Base-by-base conservation (phyloP, 2,797 vertebrate genomes). In the Thamnophis elegans region DNA sequence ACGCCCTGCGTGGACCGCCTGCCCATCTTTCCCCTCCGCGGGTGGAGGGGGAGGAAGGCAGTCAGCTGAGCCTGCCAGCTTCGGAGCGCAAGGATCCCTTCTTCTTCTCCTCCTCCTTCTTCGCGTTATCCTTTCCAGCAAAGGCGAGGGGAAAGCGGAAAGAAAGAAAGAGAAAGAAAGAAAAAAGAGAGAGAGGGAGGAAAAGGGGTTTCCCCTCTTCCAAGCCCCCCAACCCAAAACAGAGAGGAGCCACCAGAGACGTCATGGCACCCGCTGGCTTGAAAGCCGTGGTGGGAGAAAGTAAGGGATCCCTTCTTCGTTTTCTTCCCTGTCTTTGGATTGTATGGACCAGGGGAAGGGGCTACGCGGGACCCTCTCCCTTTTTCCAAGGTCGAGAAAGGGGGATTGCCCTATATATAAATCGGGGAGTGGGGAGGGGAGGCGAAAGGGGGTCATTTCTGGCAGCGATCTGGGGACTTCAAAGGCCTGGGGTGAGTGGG, bases 201-300 rank as follows among this genome's bases (percentile, higher is more conserved):
- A 26, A 60, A 13, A 8, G 60, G 47, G 51, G n/a, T 25, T 13
- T 5, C 58, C 51, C 4, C 28, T 22, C n/a, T 32, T 4, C 14
- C 36, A n/a, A 47, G 0, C 20, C 62, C 62, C 28, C 65, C 65
- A 28, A 68, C 65, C n/a, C 73, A 25, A 26, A 20, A 7, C 12
- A 59, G 1, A 85, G 73, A 91, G 82, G 47, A 65, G 60, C 56
- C 28, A 14, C 14, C 25, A 25, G 53, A 26, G 26, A 16, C 91
- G 47, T 1, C 55, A 93, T 93, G 92, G 54, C 92, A 5, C 92
- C 89, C 12, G 65, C 92, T 1, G 92, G 92, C 22, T 68, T 93
- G 0, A 93, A 93, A 28, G 92, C 92, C 0, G 92, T 93, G 11
- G 92, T 93, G 42, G 92, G 92, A 78, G 89, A 93, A 51, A 93